A percentile compares a stretch with the other conserved stretches of the same genome.
These are phyloP conservation scores for Lampris incognitus DNA, from an alignment of 2,113 vertebrate genomes.

Conservation along the genomic window DNA sequence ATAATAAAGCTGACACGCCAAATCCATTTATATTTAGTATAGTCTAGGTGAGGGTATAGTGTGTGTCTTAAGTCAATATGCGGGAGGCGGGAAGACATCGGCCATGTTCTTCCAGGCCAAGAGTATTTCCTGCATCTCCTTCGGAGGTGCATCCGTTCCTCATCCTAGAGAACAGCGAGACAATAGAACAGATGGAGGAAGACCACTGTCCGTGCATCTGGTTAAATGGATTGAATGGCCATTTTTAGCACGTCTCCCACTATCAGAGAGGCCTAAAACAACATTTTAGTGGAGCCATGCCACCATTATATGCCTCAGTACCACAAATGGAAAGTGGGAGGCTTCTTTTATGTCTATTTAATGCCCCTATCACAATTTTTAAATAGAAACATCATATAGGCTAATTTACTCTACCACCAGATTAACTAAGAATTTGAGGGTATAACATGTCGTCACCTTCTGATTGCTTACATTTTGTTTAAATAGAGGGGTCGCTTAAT, in stretches of 20 bases:
- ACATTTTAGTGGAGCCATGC: constrained; percentile 57
- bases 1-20: background rate
- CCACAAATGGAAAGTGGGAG: constrained; percentile 1
- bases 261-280: constrained; percentile 75
- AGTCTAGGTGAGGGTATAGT: no score
- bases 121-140: constrained; percentile 79
- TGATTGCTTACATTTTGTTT: constrained; percentile 40
- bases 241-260: constrained; percentile 78
- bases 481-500: constrained; percentile 40
- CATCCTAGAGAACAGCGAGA: constrained; percentile 76
- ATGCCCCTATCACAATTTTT: no score
- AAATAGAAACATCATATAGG: background rate
- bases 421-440: background rate
- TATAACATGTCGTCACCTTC: background rate
- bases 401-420: background rate
- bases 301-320: constrained; percentile 52
- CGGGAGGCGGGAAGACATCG: constrained; percentile 57
- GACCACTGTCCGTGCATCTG: constrained; percentile 80
- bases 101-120: constrained; percentile 67
- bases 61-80: constrained; percentile 25
- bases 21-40: background rate
- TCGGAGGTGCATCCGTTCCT: constrained; percentile 79
- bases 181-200: constrained; percentile 84
- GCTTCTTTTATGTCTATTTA: background rate
- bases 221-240: constrained; percentile 74